Evolutionary conservation across 2,888 invertebrate species (phyloP), one percentile per base, ranked within the genome.

Genomic region (Thereva unica): DNA sequence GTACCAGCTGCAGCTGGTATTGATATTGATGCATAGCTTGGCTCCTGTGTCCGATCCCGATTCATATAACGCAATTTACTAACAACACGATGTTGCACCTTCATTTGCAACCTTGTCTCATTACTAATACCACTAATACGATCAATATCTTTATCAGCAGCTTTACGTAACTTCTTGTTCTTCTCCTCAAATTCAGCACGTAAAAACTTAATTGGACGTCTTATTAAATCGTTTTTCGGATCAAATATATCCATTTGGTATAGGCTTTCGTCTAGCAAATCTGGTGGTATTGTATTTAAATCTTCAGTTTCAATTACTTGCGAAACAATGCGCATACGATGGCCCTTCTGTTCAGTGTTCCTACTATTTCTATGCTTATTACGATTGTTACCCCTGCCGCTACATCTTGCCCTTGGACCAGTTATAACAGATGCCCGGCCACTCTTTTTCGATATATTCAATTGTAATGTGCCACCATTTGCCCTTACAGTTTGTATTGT

Each of bases 61-160:
- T 64, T 40, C 8, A 54, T 54, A 37, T 68, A 23, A 23, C 23
- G 23, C 23, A 23, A 65, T 40, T 66, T 65, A 9, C 12, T 64
- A 9, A 34, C 42, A 2, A 67, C 67, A 8, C 67, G 56, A n/a
- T 59, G 59, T 52, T 69, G 66, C 4, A 69, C 65, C 53, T 61
- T 65, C 0, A 66, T 12, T 34, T 61, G 65, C 2, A 68, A 45
- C 6, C 59, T 66, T 5, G 45, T 41, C 23, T 68, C 68, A 9
- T 57, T 63, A 40, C 56, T 64, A n/a, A 67, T 41, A 2, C 49
- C 35, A 12, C 54, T 47, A n/a, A 64, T 12, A 23, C 23, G 23
- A 63, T 69, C 64, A 9, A 59, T 35, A 10, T 67, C 55, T n/a
- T 41, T 42, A n/a, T 68, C 67, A 10, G 49, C 40, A 8, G 55